phyloP scores from a whole-genome alignment of 2,888 invertebrate species.

The Chymomyza fuscimana region DNA sequence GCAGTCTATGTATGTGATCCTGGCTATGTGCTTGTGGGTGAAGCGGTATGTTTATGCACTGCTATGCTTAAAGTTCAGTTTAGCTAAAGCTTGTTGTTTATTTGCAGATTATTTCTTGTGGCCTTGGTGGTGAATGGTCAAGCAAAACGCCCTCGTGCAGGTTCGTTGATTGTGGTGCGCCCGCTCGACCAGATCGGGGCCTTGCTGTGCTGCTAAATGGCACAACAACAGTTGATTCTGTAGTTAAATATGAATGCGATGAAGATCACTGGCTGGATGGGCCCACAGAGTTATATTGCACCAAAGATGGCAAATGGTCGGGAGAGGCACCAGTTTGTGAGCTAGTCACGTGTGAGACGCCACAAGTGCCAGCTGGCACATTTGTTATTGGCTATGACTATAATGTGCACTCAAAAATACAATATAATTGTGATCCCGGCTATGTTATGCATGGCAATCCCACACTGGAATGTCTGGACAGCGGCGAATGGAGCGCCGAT shows the following conservation, averaged over 20 bases:
- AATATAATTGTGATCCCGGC: conserved; percentile 93
- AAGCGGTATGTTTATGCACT: conserved; percentile 83
- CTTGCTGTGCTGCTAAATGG: conserved; percentile 86
- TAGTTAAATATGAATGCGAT: conserved; percentile 89
- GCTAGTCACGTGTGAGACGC: conserved; percentile 91
- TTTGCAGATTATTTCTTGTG: conserved; percentile 87
- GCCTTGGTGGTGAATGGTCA: conserved; percentile 92
- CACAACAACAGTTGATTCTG: conserved; percentile 89
- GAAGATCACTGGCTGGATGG: conserved; percentile 91
- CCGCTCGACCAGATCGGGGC: conserved; percentile 89
- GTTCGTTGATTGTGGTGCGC: conserved; percentile 92
- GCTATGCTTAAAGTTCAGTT: background rate
- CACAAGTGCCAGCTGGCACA: conserved; percentile 91
- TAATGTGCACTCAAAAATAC: conserved; percentile 91
- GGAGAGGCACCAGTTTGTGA: conserved; percentile 92
- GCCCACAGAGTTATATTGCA: conserved; percentile 86
- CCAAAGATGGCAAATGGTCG: conserved; percentile 92
- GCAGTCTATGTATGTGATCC: conserved; percentile 90
- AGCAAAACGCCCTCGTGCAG: conserved; percentile 89
- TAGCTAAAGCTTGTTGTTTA: conserved; percentile 20
- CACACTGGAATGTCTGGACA: conserved; percentile 85
- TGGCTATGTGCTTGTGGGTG: conserved; percentile 91
- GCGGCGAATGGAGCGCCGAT: conserved; percentile 91
- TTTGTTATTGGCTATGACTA: conserved; percentile 94
- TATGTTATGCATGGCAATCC: conserved; percentile 88